Base-by-base conservation (phyloP, 2,888 invertebrate genomes). In the Latrodectus elegans region DNA sequence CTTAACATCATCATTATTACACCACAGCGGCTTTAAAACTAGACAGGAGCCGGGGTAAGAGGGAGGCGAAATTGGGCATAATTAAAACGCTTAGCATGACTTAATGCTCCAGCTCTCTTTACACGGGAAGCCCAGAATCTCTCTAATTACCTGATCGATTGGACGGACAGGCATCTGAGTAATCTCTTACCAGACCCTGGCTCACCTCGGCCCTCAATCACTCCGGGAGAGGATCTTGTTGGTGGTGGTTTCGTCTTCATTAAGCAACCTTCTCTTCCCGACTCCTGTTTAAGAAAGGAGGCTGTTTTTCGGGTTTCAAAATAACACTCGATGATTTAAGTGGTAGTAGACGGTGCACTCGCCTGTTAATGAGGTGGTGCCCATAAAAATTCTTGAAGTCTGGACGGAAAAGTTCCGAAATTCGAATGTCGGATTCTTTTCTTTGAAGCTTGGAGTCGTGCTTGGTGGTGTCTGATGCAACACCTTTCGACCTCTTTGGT, bases 41-140 rank as follows among this genome's bases (percentile, higher is more conserved):
- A 79, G 70, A 52, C 67, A 51, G 38, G 38, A 38, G n/a, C 67
- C 14, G 72, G 65, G 53, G 65, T 8, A 4, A 12, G 70, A 22
- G 60, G 22, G 53, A 38, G n/a, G 72, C 68, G 77, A 81, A 81
- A 87, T 87, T 81, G 86, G 86, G 81, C 73, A 81, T 81, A 81
- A 87, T 87, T 87, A 87, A 81, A 87, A 77, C 86, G 86, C 81
- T 87, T 87, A 81, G 67, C 77, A 68, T 71, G 65, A 70, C 81
- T 77, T 87, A 87, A 77, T 81, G 81, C 72, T 71, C 72, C 64
- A 49, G 9, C 74, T 49, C 83, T 64, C 82, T 82, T 81, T 81
- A 81, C 73, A 81, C 38, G 81, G 38, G 38, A 38, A 38, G 38
- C 60, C 60, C 60, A 15, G 6, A 6, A 60, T 64, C n/a, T 11